These are phyloP conservation scores for Bubo scandiacus DNA, from an alignment of 2,113 vertebrate species.

Conservation along the genomic window DNA sequence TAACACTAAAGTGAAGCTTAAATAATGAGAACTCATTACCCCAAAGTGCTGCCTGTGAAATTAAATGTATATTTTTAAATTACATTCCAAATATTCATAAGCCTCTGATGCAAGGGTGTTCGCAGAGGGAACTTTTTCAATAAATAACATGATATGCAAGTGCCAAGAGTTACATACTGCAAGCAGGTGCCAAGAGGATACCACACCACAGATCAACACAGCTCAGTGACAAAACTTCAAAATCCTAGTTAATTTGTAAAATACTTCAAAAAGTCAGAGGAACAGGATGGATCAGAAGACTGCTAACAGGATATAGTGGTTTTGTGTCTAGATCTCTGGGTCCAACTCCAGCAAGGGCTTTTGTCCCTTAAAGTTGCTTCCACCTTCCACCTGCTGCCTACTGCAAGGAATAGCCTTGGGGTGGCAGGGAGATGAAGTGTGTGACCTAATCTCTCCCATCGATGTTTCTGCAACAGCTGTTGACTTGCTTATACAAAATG, in stretches of 20 bases:
- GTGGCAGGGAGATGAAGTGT: neutral
- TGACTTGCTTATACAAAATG: constrained; percentile 34
- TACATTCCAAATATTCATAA: neutral
- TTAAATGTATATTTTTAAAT: neutral
- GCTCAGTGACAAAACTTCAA: neutral
- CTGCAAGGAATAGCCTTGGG: neutral
- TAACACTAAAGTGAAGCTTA: neutral
- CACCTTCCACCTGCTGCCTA: neutral
- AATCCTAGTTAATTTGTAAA: neutral
- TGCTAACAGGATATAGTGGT: neutral
- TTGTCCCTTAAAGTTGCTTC: neutral
- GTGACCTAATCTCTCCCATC: constrained; percentile 22
- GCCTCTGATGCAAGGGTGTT: neutral
- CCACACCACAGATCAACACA: neutral
- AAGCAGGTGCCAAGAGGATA: neutral
- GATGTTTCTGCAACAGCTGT: constrained; percentile 27
- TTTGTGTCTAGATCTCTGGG: neutral
- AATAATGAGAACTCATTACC: neutral
- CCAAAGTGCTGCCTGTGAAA: neutral
- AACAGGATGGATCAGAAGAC: neutral
- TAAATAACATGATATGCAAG: neutral
- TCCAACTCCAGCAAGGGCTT: neutral
- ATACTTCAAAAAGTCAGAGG: neutral
- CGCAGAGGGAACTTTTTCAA: neutral
- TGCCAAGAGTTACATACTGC: neutral